Evolutionary conservation across 2,888 invertebrate species (phyloP).

Genomic region (Drosophila flavopinicola): DNA sequence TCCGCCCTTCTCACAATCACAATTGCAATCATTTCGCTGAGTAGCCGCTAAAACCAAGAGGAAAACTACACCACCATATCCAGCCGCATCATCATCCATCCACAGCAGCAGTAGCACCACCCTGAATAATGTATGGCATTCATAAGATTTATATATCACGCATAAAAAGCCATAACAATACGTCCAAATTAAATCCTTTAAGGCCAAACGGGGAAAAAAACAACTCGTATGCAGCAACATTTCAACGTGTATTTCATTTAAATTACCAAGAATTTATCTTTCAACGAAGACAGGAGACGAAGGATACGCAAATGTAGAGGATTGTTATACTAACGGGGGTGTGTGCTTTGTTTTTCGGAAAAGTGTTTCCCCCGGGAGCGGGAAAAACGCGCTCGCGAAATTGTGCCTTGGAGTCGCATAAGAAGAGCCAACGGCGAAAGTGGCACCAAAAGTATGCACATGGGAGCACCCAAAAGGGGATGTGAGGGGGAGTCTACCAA

Average conservation of each 20-base stretch:
- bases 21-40: conserved; percentile 19
- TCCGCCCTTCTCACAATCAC: not conserved
- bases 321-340: conserved; percentile 5
- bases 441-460: conserved; percentile 74
- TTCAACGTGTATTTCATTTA: conserved; percentile 72
- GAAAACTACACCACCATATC: not conserved
- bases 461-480: conserved; percentile 67
- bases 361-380: conserved; percentile 65
- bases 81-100: not conserved
- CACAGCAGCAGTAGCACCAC: not conserved
- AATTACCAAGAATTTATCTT: conserved; percentile 69
- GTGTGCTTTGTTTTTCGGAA: too few relatives aligned
- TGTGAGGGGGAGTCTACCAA: conserved; percentile 54
- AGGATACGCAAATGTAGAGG: conserved; percentile 45
- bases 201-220: conserved; percentile 43
- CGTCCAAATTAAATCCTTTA: conserved; percentile 74
- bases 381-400: conserved; percentile 78
- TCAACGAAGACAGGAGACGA: conserved; percentile 7
- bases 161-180: conserved; percentile 60
- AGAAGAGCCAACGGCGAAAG: conserved; percentile 83
- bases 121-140: conserved; percentile 15
- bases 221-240: conserved; percentile 40
- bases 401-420: conserved; percentile 85
- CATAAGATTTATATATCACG: conserved; percentile 52
- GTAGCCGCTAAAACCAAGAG: conserved; percentile 1